Evolutionary conservation across 2,888 invertebrate genomes (phyloP), one percentile per base, ranked within the genome.

Genomic region (Lasioglossum figueresi): DNA sequence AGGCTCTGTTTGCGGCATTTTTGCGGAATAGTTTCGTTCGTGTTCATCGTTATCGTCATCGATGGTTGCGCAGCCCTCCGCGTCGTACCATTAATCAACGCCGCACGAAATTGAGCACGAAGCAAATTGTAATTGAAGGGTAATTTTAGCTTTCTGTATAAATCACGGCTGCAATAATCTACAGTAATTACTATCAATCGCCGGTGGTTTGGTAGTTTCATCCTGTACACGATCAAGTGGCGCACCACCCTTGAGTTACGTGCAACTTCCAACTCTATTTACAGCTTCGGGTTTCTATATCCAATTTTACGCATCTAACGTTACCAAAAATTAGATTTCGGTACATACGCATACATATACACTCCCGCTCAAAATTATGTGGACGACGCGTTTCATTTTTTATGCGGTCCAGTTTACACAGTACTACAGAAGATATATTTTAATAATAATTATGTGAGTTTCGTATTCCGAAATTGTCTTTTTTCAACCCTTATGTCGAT

Each of bases 111-210:
- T 89, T 84, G 89, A 83, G 70, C 81, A 80, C 84, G 83, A 74
- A 56, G 84, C 86, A 82, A 88, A 87, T 88, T 86, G 90, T 91
- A 92, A 91, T 91, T 91, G 91, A 91, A 91, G 89, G 89, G 90
- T 90, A 92, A 92, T 92, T 91, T 88, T 79, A 85, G 82, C 87
- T 88, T 90, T 92, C 89, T 84, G 89, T 91, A 91, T 91, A 92
- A 91, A 92, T 92, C 91, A 90, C 91, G 86, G 90, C 88, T 87
- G 90, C 91, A 91, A 92, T 91, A 91, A 92, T 91, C 89, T 89
- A 90, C 84, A 83, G 88, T 91, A 91, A 92, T 92, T 91, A 91
- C 91, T 89, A 91, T 89, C 89, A 91, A 92, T 91, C 89, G 87
- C 82, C 78, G 75, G 76, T 79, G 76, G 80, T 88, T 88, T 81